These are phyloP conservation scores for Hypsibius dujardini DNA, from an alignment of 1,140 invertebrate genomes.

Conservation along the genomic window DNA sequence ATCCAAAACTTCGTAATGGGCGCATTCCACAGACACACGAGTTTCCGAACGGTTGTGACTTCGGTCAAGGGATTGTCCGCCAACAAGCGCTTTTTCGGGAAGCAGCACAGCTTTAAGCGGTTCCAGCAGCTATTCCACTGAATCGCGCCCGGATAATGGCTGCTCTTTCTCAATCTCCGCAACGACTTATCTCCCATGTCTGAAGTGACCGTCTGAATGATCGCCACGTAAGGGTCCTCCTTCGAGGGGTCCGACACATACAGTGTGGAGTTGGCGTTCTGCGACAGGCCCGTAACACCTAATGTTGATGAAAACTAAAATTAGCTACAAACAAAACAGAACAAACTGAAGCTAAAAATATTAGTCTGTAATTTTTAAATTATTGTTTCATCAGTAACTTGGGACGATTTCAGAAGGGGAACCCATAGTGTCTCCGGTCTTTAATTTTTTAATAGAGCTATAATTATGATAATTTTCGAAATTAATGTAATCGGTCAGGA, in stretches of 20 bases:
- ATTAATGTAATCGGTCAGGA: too few species aligned
- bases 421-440: too few species aligned
- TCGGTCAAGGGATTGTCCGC: too few species aligned
- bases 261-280: conserved; percentile 5
- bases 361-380: too few species aligned
- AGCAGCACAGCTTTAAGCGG: background rate
- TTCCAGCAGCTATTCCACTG: background rate
- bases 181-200: background rate
- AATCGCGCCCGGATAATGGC: background rate
- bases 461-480: too few species aligned
- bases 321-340: too few species aligned
- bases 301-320: too few species aligned
- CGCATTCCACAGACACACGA: conserved; percentile 31
- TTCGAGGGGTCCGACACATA: background rate
- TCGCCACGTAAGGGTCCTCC: background rate
- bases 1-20: conserved; percentile 33
- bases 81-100: background rate
- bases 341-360: too few species aligned
- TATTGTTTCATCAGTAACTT: too few species aligned
- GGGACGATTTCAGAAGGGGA: too few species aligned
- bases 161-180: background rate
- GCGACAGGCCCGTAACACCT: background rate
- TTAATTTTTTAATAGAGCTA: too few species aligned
- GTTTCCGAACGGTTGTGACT: conserved; percentile 23
- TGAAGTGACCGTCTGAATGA: too few species aligned